phyloP scores from a whole-genome alignment of 2,888 invertebrate genomes.

The Sinelater perroti region DNA sequence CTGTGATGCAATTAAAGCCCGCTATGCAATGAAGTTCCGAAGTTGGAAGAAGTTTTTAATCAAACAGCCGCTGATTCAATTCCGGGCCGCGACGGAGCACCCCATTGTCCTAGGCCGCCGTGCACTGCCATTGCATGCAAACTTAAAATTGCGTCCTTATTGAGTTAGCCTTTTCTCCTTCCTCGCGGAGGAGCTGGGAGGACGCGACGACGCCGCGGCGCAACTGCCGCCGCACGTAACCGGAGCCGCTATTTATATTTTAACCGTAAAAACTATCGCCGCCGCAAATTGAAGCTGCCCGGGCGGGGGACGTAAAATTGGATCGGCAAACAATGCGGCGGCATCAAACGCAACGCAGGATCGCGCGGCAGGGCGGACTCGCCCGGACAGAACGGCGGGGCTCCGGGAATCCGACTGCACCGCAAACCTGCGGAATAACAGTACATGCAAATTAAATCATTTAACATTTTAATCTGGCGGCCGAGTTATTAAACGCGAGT shows the following conservation, averaged over 20 bases:
- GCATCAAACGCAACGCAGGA: too few species aligned
- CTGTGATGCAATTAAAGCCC: slow-evolving; percentile 56
- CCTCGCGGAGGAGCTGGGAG: slow-evolving; percentile 22
- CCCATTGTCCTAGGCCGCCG: slow-evolving; percentile 53
- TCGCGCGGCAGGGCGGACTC: slow-evolving; percentile 2
- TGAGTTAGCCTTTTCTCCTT: slow-evolving; percentile 51
- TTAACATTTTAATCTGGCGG: slow-evolving; percentile 14
- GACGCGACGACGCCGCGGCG: not conserved
- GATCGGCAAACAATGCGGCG: too few species aligned
- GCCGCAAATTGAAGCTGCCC: too few species aligned
- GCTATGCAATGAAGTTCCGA: slow-evolving; percentile 54
- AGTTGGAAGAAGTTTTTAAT: slow-evolving; percentile 57
- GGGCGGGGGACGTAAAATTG: too few species aligned
- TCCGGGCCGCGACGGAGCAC: slow-evolving; percentile 52
- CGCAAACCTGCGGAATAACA: slow-evolving; percentile 4
- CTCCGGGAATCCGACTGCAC: not conserved
- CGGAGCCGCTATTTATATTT: too few species aligned
- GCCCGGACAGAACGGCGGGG: not conserved
- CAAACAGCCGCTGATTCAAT: slow-evolving; percentile 58
- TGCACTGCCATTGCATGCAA: slow-evolving; percentile 53
- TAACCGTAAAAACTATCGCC: too few species aligned
- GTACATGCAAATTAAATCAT: slow-evolving; percentile 15
- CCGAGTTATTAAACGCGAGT: slow-evolving; percentile 4
- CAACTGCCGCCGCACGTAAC: not conserved
- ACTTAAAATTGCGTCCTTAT: slow-evolving; percentile 57